These are phyloP conservation scores for Drosophila micromelanica DNA, from an alignment of 1,140 invertebrate species.

Conservation along the genomic window DNA sequence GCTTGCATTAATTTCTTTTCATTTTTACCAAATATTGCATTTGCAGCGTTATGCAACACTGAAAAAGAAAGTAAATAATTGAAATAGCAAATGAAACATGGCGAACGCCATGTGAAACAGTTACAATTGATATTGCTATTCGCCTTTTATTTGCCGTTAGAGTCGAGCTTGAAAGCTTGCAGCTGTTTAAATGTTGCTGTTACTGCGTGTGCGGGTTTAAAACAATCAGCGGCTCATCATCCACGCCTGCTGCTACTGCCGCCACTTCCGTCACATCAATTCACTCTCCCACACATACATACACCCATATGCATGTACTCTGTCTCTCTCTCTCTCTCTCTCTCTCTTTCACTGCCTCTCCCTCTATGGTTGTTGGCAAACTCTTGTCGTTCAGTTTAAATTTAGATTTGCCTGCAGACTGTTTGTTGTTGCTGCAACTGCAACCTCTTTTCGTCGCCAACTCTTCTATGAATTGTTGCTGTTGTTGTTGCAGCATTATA, in stretches of 20 bases:
- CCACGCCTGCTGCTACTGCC: neutral
- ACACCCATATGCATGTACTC: neutral
- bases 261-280: slow-evolving; percentile 19
- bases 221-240: slow-evolving; percentile 55
- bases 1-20: slow-evolving; percentile 19
- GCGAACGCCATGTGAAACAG: slow-evolving; percentile 25
- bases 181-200: neutral
- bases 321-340: neutral
- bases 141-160: neutral
- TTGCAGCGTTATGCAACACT: slow-evolving; percentile 33
- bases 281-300: slow-evolving; percentile 9
- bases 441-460: slow-evolving; percentile 21
- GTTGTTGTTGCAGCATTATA: slow-evolving; percentile 47
- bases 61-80: no score
- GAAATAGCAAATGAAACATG: neutral
- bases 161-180: slow-evolving; percentile 6
- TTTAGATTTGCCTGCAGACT: slow-evolving; percentile 63
- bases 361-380: slow-evolving; percentile 7
- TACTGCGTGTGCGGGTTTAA: slow-evolving; percentile 51
- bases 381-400: slow-evolving; percentile 54
- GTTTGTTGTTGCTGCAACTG: slow-evolving; percentile 49
- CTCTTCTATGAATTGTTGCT: neutral
- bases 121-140: slow-evolving; percentile 2
- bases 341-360: neutral
- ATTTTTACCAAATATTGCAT: slow-evolving; percentile 14